phyloP scores from a whole-genome alignment of 2,888 invertebrate genomes.

The Emmelina monodactyla region DNA sequence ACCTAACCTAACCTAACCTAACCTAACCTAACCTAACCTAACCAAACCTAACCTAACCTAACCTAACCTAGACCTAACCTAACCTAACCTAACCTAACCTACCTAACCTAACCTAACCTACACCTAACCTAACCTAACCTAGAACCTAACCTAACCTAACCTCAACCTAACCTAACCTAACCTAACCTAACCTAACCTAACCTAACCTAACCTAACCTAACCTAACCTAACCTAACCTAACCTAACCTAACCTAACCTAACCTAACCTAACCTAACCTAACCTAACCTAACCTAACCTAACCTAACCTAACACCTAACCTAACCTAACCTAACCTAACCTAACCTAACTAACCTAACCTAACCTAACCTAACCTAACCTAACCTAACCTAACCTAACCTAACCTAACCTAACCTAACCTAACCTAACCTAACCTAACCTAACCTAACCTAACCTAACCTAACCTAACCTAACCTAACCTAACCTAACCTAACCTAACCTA shows the following conservation, averaged over 20 bases:
- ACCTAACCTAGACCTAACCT: neutral
- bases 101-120: neutral
- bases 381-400: too few relatives aligned
- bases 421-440: constrained; percentile 4
- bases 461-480: constrained; percentile 10
- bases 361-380: constrained; percentile 2
- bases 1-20: neutral
- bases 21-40: neutral
- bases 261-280: constrained; percentile 8
- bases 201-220: neutral
- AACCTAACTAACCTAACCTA: too few relatives aligned
- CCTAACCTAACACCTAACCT: constrained; percentile 11
- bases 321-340: constrained; percentile 11
- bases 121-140: neutral
- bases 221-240: constrained; percentile 7
- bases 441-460: neutral
- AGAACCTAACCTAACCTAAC: neutral
- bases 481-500: constrained; percentile 14
- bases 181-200: constrained; percentile 3
- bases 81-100: too few relatives aligned
- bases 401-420: constrained; percentile 10
- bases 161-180: constrained; percentile 6
- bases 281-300: constrained; percentile 10
- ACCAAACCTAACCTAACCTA: neutral
- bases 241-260: constrained; percentile 9